Base-by-base conservation (phyloP, 2,797 vertebrate species). In the Avahi laniger region DNA sequence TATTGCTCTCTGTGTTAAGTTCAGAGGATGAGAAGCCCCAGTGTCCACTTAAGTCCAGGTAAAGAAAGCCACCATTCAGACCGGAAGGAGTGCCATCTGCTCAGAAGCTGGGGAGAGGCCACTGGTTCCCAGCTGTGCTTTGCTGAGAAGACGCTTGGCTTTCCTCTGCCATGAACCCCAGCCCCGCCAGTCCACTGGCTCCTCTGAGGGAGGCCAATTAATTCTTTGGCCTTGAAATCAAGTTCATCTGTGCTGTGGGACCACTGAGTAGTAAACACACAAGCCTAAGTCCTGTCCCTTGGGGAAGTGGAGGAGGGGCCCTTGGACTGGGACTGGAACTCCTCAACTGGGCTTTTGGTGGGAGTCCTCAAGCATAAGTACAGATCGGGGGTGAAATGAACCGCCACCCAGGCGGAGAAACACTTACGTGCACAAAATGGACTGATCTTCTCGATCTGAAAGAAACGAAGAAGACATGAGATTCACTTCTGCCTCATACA, bases 351-450 rank as follows among this genome's bases (percentile, higher is more conserved):
- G 14, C 46, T 70, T 33, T 91, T 1, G 12, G 61, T 2, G 63
- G 80, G 13, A 41, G 52, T 41, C 73, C 35, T 35, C 11, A 7
- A 38, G 38, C 72, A 50, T 7, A 48, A 46, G 48, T n/a, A 33
- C 46, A 54, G 61, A 6, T 1, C 13, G 43, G 26, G 41, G 43
- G 5, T 24, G 11, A 91, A 38, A 85, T 3, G 9, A 28, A 26
- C 63, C 5, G 0, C 41, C n/a, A 22, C 76, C 54, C 12, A 1
- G 33, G 35, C 0, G 4, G 12, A 70, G 90, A 92, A 83, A 96
- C 97, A 99, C 99, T 99, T 99, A 99, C 99, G 99, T 99, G 99
- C 99, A 99, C 97, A 99, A 99, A 97, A 99, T 99, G 98, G 99
- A 99, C 98, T 99, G 99, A 98, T 99, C 99, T 98, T 99, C 99